These are phyloP conservation scores for Microtus ochrogaster DNA, from an alignment of 2,113 vertebrate species.

Conservation along the genomic window DNA sequence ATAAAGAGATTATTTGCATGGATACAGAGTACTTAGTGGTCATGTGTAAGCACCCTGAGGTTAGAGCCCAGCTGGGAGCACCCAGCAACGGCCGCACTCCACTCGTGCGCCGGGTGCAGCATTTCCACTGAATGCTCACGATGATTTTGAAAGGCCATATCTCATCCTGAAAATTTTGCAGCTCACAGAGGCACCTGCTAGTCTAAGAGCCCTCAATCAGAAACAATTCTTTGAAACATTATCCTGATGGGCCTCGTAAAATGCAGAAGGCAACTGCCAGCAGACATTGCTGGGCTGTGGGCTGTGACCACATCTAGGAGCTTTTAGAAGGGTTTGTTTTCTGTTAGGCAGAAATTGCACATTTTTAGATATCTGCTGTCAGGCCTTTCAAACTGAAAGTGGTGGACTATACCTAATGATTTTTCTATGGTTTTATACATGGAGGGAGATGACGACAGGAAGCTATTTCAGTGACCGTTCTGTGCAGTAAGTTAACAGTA, in stretches of 20 bases:
- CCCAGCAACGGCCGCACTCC: not conserved
- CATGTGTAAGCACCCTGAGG: not conserved
- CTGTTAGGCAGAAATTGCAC: not conserved
- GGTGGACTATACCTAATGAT: not conserved
- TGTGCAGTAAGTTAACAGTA: not conserved
- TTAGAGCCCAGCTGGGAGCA: not conserved
- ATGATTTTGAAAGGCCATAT: not conserved
- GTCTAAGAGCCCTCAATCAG: not conserved
- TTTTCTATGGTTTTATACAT: not conserved
- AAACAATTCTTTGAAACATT: not conserved
- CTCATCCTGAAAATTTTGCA: not conserved
- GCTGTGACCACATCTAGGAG: not conserved
- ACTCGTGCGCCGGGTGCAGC: not conserved
- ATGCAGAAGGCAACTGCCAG: not conserved
- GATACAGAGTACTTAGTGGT: not conserved
- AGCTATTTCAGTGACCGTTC: not conserved
- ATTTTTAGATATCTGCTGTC: not conserved
- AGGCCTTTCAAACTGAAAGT: not conserved
- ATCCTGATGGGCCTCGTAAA: not conserved
- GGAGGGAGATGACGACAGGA: not conserved
- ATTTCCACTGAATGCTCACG: not conserved
- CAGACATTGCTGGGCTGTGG: not conserved
- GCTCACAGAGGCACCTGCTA: not conserved
- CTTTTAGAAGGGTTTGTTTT: not conserved
- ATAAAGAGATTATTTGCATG: not conserved